These are phyloP conservation scores for Semnopithecus entellus DNA, from an alignment of 2,113 vertebrate species.

Conservation along the genomic window DNA sequence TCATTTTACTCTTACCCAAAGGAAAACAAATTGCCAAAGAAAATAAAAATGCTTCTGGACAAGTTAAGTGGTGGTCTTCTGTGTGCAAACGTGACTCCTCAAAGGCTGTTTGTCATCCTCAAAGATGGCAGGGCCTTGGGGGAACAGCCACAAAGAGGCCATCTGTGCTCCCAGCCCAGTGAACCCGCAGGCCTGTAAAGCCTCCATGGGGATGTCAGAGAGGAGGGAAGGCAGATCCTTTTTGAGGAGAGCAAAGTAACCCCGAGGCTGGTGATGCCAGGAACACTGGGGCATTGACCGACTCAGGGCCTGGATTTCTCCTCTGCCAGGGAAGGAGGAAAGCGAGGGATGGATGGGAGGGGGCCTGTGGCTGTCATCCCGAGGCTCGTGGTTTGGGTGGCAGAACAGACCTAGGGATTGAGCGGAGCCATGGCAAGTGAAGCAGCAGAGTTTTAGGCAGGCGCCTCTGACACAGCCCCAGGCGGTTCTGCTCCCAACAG, in stretches of 20 bases:
- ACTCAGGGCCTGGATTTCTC: rapidly evolving
- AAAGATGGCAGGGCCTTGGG: neutral
- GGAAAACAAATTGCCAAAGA: neutral
- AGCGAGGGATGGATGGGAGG: rapidly evolving
- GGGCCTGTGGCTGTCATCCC: neutral
- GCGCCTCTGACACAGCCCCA: rapidly evolving
- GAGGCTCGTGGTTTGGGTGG: neutral
- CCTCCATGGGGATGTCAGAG: neutral
- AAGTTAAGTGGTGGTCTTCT: neutral
- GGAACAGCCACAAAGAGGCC: neutral
- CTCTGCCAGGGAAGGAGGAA: neutral
- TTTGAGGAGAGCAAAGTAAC: neutral
- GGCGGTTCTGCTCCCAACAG: neutral
- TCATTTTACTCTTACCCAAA: neutral
- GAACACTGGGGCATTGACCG: neutral
- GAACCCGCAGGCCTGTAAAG: neutral
- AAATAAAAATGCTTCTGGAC: neutral
- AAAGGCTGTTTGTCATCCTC: neutral
- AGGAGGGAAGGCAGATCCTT: neutral
- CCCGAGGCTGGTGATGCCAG: rapidly evolving
- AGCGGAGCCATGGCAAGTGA: rapidly evolving
- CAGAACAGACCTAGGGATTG: neutral
- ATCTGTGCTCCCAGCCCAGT: neutral
- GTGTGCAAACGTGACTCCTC: neutral
- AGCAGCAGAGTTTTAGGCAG: rapidly evolving